Percentiles rank a stretch among this genome's conserved stretches.
phyloP scores from a whole-genome alignment of 2,888 invertebrate species.

The Napeogenes sylphis region DNA sequence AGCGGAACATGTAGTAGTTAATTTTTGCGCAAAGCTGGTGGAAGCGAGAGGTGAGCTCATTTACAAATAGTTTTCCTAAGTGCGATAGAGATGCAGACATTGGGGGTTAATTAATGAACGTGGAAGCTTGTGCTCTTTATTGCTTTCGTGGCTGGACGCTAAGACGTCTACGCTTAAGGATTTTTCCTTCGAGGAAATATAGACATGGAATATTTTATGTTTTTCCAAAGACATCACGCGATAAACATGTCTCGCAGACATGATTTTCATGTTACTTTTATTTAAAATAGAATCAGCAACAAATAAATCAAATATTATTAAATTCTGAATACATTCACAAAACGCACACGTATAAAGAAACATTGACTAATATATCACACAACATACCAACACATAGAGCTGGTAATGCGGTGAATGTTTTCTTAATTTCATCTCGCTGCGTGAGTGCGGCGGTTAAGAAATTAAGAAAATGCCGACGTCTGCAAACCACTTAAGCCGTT shows the following conservation, averaged over 20 bases:
- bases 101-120: slow-evolving; percentile 78
- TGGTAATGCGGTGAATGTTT: slow-evolving; percentile 69
- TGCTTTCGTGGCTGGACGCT: slow-evolving; percentile 76
- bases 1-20: slow-evolving; percentile 73
- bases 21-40: slow-evolving; percentile 78
- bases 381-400: slow-evolving; percentile 17
- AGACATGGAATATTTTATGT: slow-evolving; percentile 47
- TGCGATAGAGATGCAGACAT: slow-evolving; percentile 59
- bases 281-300: not conserved
- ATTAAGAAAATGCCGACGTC: slow-evolving; percentile 73
- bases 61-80: slow-evolving; percentile 69
- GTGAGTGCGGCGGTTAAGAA: slow-evolving; percentile 71
- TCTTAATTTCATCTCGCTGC: slow-evolving; percentile 75
- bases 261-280: too few relatives aligned
- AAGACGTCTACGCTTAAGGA: slow-evolving; percentile 73
- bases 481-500: slow-evolving; percentile 63
- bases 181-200: slow-evolving; percentile 71
- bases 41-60: slow-evolving; percentile 70
- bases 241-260: too few relatives aligned
- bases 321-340: not conserved
- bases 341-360: slow-evolving; percentile 7
- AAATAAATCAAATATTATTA: slow-evolving; percentile 4
- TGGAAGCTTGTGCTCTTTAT: slow-evolving; percentile 78
- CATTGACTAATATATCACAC: slow-evolving; percentile 10
- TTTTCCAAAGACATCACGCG: slow-evolving; percentile 42